Base-by-base conservation (phyloP, 2,888 invertebrate species). In the Palloptera scutellata region DNA sequence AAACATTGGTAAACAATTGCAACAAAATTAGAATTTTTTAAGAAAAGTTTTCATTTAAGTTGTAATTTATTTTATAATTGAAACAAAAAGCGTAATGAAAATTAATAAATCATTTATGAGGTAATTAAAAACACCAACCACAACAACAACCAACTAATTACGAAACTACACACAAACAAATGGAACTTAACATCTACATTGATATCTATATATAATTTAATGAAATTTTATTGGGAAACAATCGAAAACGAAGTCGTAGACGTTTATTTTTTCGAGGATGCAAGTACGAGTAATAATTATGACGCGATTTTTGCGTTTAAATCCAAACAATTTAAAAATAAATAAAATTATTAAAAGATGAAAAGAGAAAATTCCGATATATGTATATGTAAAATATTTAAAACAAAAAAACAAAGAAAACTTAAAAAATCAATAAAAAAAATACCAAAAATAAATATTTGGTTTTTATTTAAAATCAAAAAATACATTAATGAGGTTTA, bases 321-420 rank as follows among this genome's bases (percentile, higher is more conserved):
- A 64, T 64, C 57, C 54, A 65, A 61, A 53, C 64, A 64, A 64
- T 42, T 13, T 54, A 43, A 65, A 68, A 62, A 58, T 41, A 66
- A 61, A 63, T 52, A 30, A 30, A 30, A 30, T 30, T 30, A 30
- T 30, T 30, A 30, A 30, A 30, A 6, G 41, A 52, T 59, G 67
- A 62, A 60, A 67, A 52, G 52, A 62, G 58, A 42, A 61, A 67
- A 71, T 63, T 65, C 63, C 78, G 80, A 79, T 81, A 77, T 61
- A 80, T 81, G 79, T 81, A 79, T 77, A 77, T 80, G 80, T 79
- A 80, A 78, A 78, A 79, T 79, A 79, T 76, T 78, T 76, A 79
- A 78, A 78, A 75, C 72, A 75, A 76, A 75, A 76, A 76, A 78
- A 78, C 74, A 76, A 78, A 75, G 77, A 74, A 78, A 76, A 67